Evolutionary conservation across 2,113 vertebrate species (phyloP).

Genomic region (Bufo gargarizans): DNA sequence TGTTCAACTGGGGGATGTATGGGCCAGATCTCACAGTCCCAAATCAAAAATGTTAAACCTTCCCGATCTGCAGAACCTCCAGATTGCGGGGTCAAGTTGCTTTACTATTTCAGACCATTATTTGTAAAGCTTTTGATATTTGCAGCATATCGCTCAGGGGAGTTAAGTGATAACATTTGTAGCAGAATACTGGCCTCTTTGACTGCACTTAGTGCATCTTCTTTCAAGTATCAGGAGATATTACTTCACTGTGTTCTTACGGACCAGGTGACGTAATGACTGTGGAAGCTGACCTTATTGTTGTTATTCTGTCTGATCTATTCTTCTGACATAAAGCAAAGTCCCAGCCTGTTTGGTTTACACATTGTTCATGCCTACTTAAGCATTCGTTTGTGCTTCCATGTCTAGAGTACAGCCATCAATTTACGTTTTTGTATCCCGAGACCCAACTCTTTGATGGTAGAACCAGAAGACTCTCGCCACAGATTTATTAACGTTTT

Average conservation of each 20-base stretch:
- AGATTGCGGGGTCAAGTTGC: background rate
- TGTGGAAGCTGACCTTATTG: conserved; percentile 48
- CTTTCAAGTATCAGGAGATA: conserved; percentile 45
- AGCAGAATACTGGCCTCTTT: conserved; percentile 24
- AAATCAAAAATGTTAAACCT: background rate
- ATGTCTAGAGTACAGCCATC: conserved; percentile 38
- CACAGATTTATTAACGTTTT: conserved; percentile 9
- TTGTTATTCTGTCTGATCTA: conserved; percentile 56
- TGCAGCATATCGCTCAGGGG: background rate
- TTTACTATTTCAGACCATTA: background rate
- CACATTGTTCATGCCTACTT: conserved; percentile 55
- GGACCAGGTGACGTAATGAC: conserved; percentile 50
- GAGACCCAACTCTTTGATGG: conserved; percentile 47
- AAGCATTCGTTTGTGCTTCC: conserved; percentile 53
- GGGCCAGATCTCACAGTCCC: background rate
- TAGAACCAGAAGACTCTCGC: background rate
- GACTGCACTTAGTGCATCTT: conserved; percentile 40
- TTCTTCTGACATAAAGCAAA: conserved; percentile 54
- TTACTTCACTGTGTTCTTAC: conserved; percentile 48
- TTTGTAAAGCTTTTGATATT: background rate
- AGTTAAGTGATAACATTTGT: conserved; percentile 9
- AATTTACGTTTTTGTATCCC: conserved; percentile 20
- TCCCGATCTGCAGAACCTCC: background rate
- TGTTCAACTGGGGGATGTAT: too few species aligned
- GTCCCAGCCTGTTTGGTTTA: conserved; percentile 46